Base-by-base conservation (phyloP, 2,113 vertebrate species). In the Dasyurus viverrinus region DNA sequence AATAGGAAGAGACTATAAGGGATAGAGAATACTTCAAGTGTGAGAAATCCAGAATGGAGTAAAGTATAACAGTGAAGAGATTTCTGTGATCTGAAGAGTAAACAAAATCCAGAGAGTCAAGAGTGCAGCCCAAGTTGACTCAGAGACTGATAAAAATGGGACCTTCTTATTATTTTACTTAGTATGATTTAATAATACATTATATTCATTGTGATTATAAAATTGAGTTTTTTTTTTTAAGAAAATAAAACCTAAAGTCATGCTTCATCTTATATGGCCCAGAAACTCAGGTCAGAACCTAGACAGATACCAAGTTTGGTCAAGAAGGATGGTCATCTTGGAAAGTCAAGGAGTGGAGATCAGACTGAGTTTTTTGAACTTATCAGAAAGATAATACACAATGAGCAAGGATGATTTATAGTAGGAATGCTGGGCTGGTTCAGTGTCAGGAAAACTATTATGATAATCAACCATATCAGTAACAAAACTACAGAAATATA, bases 321-420 rank as follows among this genome's bases (percentile, higher is more conserved):
- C 36, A 26, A 9, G 9, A n/a, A 47, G 22, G 0, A 2, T 0
- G 25, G 8, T n/a, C 16, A 0, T 48, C 26, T 23, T 8, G 1
- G n/a, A 26, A 0, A 6, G 2, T 4, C 3, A 1, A 14, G 0
- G 42, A 1, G 0, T 2, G 2, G 48, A 42, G 90, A 23, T 14
- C 0, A 42, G 26, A 10, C 0, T 23, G 4, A 2, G 0, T 22
- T n/a, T 8, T 42, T 52, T 52, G 50, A 52, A 52, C 50, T 52
- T 52, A 52, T 52, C 50, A 10, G 50, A 9, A 52, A 11, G 50
- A 52, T 52, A 52, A 52, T 52, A 52, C 50, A 52, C 50, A 52
- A 52, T 52, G 50, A 52, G 0, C 50, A 52, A 52, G 50, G 50
- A 52, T 9, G 50, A 52, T 52, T 52, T 52, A 52, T 52, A 52